Percentiles rank a stretch among this genome's conserved stretches.
These are phyloP conservation scores for Neogale vison DNA, from an alignment of 2,113 vertebrate genomes.

Conservation along the genomic window DNA sequence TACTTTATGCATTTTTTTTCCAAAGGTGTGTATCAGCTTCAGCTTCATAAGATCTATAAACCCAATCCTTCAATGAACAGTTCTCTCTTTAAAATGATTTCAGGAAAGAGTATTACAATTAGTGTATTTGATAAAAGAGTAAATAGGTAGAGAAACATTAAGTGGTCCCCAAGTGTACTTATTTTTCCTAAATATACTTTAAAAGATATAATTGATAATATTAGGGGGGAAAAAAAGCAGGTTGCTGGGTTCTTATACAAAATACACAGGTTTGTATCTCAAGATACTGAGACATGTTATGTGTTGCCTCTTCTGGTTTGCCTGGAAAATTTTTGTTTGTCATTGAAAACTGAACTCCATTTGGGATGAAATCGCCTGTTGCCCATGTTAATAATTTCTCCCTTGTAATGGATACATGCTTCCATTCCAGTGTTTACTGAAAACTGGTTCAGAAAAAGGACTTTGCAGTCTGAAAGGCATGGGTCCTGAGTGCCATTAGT, in stretches of 20 bases:
- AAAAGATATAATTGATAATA: background rate
- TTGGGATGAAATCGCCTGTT: background rate
- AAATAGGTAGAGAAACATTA: slow-evolving; percentile 9
- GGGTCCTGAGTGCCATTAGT: background rate
- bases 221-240: background rate
- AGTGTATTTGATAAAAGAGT: background rate
- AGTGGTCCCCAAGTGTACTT: background rate
- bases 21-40: background rate
- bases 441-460: background rate
- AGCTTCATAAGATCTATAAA: background rate
- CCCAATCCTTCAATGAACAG: background rate
- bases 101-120: background rate
- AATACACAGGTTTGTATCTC: background rate
- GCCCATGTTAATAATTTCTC: background rate
- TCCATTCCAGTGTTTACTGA: background rate
- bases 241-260: background rate
- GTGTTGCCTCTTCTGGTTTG: background rate
- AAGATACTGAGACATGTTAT: background rate
- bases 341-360: background rate
- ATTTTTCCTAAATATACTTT: slow-evolving; percentile 13
- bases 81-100: slow-evolving; percentile 27
- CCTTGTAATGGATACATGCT: background rate
- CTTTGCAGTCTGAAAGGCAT: background rate
- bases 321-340: background rate
- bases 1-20: background rate